Evolutionary conservation across 2,888 invertebrate genomes (phyloP).

Genomic region (Acrobasis suavella): DNA sequence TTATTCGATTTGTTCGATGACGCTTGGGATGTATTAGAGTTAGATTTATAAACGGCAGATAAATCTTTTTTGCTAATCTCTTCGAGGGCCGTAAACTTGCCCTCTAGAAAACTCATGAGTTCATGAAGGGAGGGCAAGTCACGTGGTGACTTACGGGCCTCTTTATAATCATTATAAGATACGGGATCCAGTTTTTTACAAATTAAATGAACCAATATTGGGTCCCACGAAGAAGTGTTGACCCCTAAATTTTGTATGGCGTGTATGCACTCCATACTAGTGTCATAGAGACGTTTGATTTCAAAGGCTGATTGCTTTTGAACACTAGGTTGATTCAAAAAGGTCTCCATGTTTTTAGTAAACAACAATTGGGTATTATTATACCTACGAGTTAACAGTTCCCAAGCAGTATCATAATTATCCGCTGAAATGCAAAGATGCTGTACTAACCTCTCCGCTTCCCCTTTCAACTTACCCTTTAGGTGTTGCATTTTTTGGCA

Average conservation of each 20-base stretch:
- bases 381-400: background rate
- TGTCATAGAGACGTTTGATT: background rate
- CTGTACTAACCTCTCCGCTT: too few species aligned
- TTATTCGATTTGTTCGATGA: too few species aligned
- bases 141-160: background rate
- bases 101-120: background rate
- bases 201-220: background rate
- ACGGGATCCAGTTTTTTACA: background rate
- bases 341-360: background rate
- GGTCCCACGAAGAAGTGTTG: background rate
- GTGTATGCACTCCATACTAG: background rate
- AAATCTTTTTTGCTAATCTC: background rate
- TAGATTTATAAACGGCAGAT: too few species aligned
- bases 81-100: constrained; percentile 1
- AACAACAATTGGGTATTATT: background rate
- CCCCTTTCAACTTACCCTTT: too few species aligned
- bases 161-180: background rate
- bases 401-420: background rate
- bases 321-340: background rate
- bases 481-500: too few species aligned
- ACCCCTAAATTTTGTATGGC: background rate
- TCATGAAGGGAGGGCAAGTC: background rate
- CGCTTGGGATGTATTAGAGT: too few species aligned
- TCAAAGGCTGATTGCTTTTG: background rate
- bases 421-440: too few species aligned